Evolutionary conservation across 2,888 invertebrate genomes (phyloP), one percentile per base, ranked within the genome.

Genomic region (Phania funesta): DNA sequence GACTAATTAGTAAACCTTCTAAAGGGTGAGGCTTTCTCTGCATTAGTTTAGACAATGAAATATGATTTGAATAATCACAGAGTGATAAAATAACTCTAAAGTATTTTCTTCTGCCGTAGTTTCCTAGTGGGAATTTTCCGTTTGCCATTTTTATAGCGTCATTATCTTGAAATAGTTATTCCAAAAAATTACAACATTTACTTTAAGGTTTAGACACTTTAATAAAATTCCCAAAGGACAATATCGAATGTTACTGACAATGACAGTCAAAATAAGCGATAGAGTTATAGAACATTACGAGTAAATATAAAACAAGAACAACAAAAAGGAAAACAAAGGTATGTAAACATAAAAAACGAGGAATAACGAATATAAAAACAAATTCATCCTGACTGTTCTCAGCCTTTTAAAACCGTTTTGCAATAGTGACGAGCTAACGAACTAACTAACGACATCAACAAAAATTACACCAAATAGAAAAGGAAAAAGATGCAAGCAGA

Each of bases 201-300:
- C 76, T 68, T 70, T 52, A 70, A 70, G 70, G 35, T 81, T 73
- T 67, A 77, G 73, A 81, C 81, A 81, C 81, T 77, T 81, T 71
- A 80, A 80, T 77, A 81, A 77, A 81, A 77, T 73, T 81, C 81
- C 77, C 81, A 76, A 77, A 77, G 73, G 81, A 81, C 77, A 68
- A 81, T 81, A 81, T 81, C 77, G 73, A 81, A 77, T 77, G 81
- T 77, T 71, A 77, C 81, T 81, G 81, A 62, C 81, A 73, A 75
- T 80, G 68, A 68, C 80, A 80, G 56, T 46, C 74, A 74, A 80
- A 60, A 76, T 35, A 65, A 58, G 64, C 74, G 76, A 71, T 65
- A 46, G 71, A 80, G 71, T 80, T 80, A 71, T 71, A 65, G 80
- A 76, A 80, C 65, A 80, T 67, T 76, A 80, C 46, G 29, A 58